Conservation (phyloP, 2,113 vertebrate genomes). For the Symphodus melops region DNA sequence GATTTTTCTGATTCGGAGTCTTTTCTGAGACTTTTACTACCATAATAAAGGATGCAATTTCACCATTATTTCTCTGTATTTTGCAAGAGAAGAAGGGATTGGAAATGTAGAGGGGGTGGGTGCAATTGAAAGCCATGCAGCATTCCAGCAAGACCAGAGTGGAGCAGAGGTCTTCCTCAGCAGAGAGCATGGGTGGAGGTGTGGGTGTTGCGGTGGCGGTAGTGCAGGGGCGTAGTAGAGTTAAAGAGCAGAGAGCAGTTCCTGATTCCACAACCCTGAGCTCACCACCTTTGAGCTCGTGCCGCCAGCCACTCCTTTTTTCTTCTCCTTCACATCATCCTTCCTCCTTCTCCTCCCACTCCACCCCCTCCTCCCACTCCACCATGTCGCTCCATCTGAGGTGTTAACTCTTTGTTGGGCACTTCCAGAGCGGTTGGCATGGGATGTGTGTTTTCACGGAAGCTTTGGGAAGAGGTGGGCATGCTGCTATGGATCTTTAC, state of each 20-base stretch:
- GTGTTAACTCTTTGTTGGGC: conserved; percentile 76
- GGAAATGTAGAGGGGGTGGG: conserved; percentile 48
- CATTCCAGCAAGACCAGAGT: conserved; percentile 66
- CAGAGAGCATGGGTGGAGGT: conserved; percentile 65
- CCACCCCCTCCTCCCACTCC: conserved; percentile 37
- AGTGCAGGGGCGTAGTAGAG: conserved; percentile 67
- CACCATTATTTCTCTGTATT: conserved; percentile 30
- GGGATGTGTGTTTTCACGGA: conserved; percentile 21
- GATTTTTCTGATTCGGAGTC: conserved; percentile 36
- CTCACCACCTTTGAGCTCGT: conserved; percentile 74
- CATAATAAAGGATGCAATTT: conserved; percentile 19
- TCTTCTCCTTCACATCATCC: conserved; percentile 65
- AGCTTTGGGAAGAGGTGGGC: conserved; percentile 25
- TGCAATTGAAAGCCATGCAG: conserved; percentile 59
- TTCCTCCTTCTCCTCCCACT: conserved; percentile 54
- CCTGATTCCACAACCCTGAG: conserved; percentile 81
- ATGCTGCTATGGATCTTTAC: conserved; percentile 55
- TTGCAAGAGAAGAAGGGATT: conserved; percentile 43
- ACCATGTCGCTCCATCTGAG: conserved; percentile 63
- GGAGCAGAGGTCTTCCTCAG: conserved; percentile 55
- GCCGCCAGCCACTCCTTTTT: conserved; percentile 69
- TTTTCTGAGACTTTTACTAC: neutral
- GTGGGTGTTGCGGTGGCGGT: conserved; percentile 67
- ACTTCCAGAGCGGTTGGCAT: conserved; percentile 44
- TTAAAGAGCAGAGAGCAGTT: conserved; percentile 71